Evolutionary conservation across 2,113 vertebrate genomes (phyloP).

Genomic region (human): DNA sequence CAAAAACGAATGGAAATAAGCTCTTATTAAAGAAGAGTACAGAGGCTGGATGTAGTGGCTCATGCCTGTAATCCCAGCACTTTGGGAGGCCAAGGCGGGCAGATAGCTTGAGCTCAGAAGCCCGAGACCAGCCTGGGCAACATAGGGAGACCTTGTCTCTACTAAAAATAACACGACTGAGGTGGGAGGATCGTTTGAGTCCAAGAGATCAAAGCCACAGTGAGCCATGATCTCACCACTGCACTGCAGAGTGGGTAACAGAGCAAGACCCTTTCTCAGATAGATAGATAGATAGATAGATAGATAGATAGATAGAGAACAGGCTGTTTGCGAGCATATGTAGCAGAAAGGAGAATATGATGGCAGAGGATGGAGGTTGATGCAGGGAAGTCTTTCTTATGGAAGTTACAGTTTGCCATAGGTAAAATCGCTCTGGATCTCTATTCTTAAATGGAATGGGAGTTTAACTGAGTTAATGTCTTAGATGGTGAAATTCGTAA

Average conservation of each 20-base stretch:
- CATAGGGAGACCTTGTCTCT: not conserved
- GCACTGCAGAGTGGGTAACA: not conserved
- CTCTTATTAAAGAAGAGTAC: not conserved
- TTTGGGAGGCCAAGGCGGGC: not conserved
- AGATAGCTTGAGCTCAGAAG: not conserved
- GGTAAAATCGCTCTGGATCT: not conserved
- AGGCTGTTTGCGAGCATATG: not conserved
- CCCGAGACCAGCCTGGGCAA: not conserved
- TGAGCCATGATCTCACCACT: not conserved
- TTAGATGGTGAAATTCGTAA: not conserved
- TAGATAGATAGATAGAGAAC: too few relatives aligned
- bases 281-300: too few relatives aligned
- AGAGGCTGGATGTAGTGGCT: not conserved
- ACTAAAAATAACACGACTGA: not conserved
- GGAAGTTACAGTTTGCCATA: not conserved
- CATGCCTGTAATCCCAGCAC: not conserved
- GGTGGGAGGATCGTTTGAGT: not conserved
- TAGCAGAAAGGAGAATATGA: not conserved
- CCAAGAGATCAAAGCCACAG: not conserved
- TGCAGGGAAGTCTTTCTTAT: not conserved
- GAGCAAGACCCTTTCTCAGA: not conserved
- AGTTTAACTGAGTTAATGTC: not conserved
- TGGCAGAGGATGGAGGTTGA: not conserved
- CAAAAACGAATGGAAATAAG: not conserved
- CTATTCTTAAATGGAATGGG: not conserved